phyloP scores from a whole-genome alignment of 2,888 invertebrate species.

The Meiosimyza decipiens region DNA sequence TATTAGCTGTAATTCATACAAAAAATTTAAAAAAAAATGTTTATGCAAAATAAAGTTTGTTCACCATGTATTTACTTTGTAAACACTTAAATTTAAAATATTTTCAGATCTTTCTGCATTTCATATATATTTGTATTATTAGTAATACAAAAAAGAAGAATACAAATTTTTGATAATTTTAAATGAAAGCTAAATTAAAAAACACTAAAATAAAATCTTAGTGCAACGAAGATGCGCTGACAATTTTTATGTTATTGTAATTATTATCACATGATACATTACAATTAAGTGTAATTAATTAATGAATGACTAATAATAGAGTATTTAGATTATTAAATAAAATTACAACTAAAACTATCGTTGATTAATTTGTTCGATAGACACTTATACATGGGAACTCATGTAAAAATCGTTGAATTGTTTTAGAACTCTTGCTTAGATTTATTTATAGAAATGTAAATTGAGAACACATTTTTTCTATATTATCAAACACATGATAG shows the following conservation, averaged over 20 bases:
- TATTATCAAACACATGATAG: not conserved
- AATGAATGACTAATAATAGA: constrained; percentile 12
- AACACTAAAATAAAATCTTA: constrained; percentile 3
- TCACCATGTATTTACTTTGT: too few species aligned
- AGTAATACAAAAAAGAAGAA: constrained; percentile 2
- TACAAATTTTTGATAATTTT: not conserved
- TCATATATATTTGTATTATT: not conserved
- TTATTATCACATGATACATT: constrained; percentile 17
- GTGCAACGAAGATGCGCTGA: not conserved
- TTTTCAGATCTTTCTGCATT: not conserved
- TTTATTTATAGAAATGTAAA: too few species aligned
- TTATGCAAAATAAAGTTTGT: too few species aligned
- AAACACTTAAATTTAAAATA: not conserved
- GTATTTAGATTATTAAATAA: too few species aligned
- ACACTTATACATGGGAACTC: too few species aligned
- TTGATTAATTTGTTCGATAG: too few species aligned
- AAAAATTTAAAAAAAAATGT: too few species aligned
- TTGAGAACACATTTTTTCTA: not conserved
- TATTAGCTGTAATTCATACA: too few species aligned
- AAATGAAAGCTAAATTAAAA: constrained; percentile 3
- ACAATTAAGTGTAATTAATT: constrained; percentile 31
- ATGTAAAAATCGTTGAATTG: too few species aligned
- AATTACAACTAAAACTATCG: too few species aligned
- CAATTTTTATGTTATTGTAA: constrained; percentile 23
- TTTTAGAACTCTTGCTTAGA: too few species aligned